Conservation (phyloP, 2,113 vertebrate genomes). For the Pseudonaja textilis region DNA sequence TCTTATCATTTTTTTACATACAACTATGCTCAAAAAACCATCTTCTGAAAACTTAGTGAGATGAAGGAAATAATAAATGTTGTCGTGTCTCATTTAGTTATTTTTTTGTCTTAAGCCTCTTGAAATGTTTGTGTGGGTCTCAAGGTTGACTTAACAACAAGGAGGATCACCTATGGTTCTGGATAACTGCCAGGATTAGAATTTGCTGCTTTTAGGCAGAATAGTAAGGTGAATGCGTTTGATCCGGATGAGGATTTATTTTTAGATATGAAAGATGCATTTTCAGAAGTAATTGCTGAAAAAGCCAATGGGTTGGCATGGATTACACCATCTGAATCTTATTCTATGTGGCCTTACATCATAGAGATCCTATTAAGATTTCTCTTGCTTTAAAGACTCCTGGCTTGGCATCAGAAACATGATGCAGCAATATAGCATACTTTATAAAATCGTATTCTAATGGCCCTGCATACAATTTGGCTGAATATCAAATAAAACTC, state of each 20-base stretch:
- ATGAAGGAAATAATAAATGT: no score
- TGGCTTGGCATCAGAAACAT: neutral
- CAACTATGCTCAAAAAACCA: neutral
- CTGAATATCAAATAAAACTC: neutral
- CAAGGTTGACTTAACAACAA: neutral
- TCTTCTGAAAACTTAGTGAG: neutral
- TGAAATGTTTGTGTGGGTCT: neutral
- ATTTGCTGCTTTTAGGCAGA: neutral
- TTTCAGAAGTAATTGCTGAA: neutral
- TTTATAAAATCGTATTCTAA: neutral
- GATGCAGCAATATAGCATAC: neutral
- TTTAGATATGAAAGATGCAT: neutral
- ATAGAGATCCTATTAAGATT: neutral
- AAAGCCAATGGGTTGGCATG: neutral
- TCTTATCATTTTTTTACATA: neutral
- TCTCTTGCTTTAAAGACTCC: neutral
- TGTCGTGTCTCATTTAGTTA: neutral
- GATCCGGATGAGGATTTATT: neutral
- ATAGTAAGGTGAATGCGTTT: neutral
- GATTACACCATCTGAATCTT: neutral
- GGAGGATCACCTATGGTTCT: neutral
- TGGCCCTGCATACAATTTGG: neutral
- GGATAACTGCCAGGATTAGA: neutral
- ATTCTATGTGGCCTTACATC: neutral
- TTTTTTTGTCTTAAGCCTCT: neutral